Conservation (phyloP, 2,888 invertebrate species). For the Sarcophaga caerulescens region DNA sequence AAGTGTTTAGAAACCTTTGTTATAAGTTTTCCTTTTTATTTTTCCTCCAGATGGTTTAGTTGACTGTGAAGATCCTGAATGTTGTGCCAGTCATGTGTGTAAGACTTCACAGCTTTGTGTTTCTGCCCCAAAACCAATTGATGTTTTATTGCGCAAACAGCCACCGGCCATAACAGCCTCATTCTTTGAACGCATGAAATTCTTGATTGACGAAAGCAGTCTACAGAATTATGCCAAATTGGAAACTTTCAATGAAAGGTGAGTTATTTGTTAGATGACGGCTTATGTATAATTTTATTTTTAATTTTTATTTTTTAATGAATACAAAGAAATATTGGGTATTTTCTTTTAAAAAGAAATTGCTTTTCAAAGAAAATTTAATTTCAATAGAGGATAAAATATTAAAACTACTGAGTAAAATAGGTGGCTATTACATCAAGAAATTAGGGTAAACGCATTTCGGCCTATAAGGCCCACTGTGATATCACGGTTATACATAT, state of each 20-base stretch:
- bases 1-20: background rate
- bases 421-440: too few species aligned
- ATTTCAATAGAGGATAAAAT: conserved; percentile 15
- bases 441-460: too few species aligned
- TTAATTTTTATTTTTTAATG: conserved; percentile 16
- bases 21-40: conserved; percentile 3
- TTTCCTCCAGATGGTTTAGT: conserved; percentile 91
- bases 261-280: conserved; percentile 79
- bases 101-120: conserved; percentile 95
- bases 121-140: conserved; percentile 96
- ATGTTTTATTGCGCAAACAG: conserved; percentile 96
- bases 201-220: conserved; percentile 98
- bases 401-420: conserved; percentile 23
- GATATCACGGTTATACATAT: too few species aligned
- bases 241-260: conserved; percentile 99
- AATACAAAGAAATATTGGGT: conserved; percentile 50
- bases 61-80: conserved; percentile 99
- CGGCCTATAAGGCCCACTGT: too few species aligned
- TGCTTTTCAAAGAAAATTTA: conserved; percentile 55
- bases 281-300: conserved; percentile 36
- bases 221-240: conserved; percentile 98
- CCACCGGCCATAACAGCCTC: conserved; percentile 98
- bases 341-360: conserved; percentile 49
- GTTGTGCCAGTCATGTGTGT: conserved; percentile 92
- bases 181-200: conserved; percentile 99